Evolutionary conservation across 2,797 vertebrate genomes (phyloP), one percentile per base, ranked within the genome.

Genomic region (Eutrigla gurnardus): DNA sequence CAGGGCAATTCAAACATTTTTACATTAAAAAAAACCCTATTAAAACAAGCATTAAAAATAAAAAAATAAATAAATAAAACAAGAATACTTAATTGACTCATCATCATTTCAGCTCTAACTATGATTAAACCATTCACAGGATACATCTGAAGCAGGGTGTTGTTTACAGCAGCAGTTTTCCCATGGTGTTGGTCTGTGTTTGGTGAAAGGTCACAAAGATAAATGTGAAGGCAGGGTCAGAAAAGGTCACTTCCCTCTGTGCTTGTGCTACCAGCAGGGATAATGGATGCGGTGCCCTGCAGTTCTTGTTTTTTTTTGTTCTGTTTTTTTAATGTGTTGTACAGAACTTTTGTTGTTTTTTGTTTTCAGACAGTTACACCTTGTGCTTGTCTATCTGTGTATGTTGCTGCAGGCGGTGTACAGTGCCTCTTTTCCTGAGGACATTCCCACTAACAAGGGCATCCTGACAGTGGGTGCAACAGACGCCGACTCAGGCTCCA

Each of bases 401-500:
- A 36, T 62, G 46, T 70, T 65, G 5, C 83, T 42, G 36, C 90
- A 99, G 98, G 94, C 93, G 18, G 90, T 93, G 2, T 99, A 99
- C 63, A 91, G 93, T 1, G 95, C 96, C 39, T 95, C 94, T 7
- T 93, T 98, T 93, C 93, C 96, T 18, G 98, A 99, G 91, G 97
- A 99, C 72, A 87, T 95, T 43, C 89, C 93, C 65, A 91, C 96
- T 71, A 96, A 97, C 81, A 97, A 96, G 84, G 86, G 95, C 89
- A 95, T 99, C 79, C 83, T 97, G 87, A 96, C 95, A 33, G 94
- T 99, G n/a, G 94, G 94, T 3, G 98, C 98, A 8, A 94, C 94
- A 32, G 98, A 99, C 32, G 94, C 95, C 72, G 98, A 99, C 89
- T 95, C 96, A 80, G 97, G 97, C 76, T 95, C 96, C 86, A 98